Base-by-base conservation (phyloP, 2,888 invertebrate genomes). In the Meliscaeva auricollis region DNA sequence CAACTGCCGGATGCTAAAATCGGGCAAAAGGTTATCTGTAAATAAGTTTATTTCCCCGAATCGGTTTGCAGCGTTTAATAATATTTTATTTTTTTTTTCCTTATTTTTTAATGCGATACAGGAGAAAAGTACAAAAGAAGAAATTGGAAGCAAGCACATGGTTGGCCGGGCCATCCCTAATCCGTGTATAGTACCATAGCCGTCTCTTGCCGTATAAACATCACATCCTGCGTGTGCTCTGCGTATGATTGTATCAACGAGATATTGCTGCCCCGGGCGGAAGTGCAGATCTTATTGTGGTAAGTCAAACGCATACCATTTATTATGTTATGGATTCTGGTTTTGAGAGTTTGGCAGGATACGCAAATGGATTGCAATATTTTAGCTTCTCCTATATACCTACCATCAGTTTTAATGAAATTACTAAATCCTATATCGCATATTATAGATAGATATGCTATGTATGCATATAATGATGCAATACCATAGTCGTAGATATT, bases 181-280 rank as follows among this genome's bases (percentile, higher is more conserved):
- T 79, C 84, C 75, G 70, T 72, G 75, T 84, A 50, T 22, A 26
- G 30, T 54, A 5, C 7, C 15, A 32, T 41, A 41, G 41, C 22
- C 2, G 41, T 26, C 9, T 41, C n/a, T 11, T 3, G 8, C 2
- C 17, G 20, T 30, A 48, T 8, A 11, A n/a, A 83, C 74, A 83
- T 84, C 26, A 83, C 74, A 83, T 84, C 84, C 84, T 84, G 84
- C 84, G 84, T 84, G 79, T 41, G 84, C 79, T 84, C 80, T 80
- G 85, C 85, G 85, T 85, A 80, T 85, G 85, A 85, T 85, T 85
- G 80, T 73, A 85, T 80, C 76, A 85, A 77, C 76, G 76, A 85
- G 85, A 85, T 85, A 85, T 85, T 85, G 62, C 38, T 41, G 85
- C 85, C 85, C 15, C 50, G 20, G 85, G 85, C 80, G n/a, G 41